Percentiles rank a stretch among this genome's conserved stretches.
Evolutionary conservation across 2,888 invertebrate genomes (phyloP).

Genomic region (Lasius fuliginosus): DNA sequence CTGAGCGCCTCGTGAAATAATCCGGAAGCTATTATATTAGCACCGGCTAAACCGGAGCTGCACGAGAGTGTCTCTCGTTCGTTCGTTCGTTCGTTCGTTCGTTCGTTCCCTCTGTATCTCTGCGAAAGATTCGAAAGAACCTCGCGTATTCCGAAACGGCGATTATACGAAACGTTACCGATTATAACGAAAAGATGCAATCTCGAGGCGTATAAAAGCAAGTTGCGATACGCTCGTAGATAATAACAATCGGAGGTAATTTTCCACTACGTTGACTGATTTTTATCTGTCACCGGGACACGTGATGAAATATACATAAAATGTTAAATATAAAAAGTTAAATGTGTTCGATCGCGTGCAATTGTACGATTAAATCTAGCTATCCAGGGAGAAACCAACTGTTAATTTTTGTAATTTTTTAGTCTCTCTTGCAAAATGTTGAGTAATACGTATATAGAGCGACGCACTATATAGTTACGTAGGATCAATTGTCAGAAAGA

Average conservation of each 20-base stretch:
- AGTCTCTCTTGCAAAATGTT: background rate
- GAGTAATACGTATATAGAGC: background rate
- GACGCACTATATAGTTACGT: background rate
- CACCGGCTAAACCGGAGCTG: constrained; percentile 43
- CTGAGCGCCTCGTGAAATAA: constrained; percentile 69
- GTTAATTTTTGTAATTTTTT: background rate
- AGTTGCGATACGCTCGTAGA: background rate
- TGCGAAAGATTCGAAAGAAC: background rate
- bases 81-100: constrained; percentile 9
- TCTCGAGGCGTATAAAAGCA: constrained; percentile 5
- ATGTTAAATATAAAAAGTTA: background rate
- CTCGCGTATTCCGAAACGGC: background rate
- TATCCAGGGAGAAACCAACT: background rate
- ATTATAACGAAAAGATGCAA: constrained; percentile 6
- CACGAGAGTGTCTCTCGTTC: constrained; percentile 10
- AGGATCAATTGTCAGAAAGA: background rate
- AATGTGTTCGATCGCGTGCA: background rate
- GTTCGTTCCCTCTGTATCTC: background rate
- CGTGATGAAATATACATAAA: background rate
- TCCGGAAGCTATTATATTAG: constrained; percentile 73
- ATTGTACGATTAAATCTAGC: background rate
- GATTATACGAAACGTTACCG: constrained; percentile 13
- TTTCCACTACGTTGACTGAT: constrained; percentile 40
- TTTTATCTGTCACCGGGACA: constrained; percentile 21
- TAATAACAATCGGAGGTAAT: constrained; percentile 27